phyloP scores from a whole-genome alignment of 2,888 invertebrate species.

The Bugulina stolonifera region DNA sequence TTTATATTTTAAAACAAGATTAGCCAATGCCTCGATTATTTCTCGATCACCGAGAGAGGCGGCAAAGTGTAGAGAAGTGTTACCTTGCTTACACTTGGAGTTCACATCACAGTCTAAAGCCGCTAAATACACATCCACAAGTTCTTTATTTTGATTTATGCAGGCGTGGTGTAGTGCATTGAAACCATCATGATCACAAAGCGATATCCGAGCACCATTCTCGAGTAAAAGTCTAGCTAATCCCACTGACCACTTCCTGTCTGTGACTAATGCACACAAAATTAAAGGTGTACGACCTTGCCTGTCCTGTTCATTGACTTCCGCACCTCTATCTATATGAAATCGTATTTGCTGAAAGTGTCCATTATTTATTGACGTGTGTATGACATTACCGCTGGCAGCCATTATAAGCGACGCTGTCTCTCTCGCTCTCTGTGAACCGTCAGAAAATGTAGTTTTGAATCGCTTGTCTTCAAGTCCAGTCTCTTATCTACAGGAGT shows the following conservation, averaged over 20 bases:
- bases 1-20: slow-evolving; percentile 28
- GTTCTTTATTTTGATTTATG: slow-evolving; percentile 39
- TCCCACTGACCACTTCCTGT: slow-evolving; percentile 44
- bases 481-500: too few relatives aligned
- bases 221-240: slow-evolving; percentile 48
- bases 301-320: slow-evolving; percentile 39
- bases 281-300: slow-evolving; percentile 43
- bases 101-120: slow-evolving; percentile 48
- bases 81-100: slow-evolving; percentile 42
- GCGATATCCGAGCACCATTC: slow-evolving; percentile 39
- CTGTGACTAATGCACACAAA: slow-evolving; percentile 43
- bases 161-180: slow-evolving; percentile 49
- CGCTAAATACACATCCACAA: slow-evolving; percentile 38
- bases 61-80: slow-evolving; percentile 49
- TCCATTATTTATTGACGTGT: slow-evolving; percentile 42
- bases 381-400: slow-evolving; percentile 9
- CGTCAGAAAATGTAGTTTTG: too few relatives aligned
- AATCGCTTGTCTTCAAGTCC: too few relatives aligned
- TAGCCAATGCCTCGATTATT: slow-evolving; percentile 35
- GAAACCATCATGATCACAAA: slow-evolving; percentile 40
- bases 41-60: slow-evolving; percentile 37
- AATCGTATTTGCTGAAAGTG: slow-evolving; percentile 46
- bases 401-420: background rate
- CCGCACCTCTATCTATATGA: slow-evolving; percentile 40
- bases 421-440: too few relatives aligned